Percentiles rank a stretch among this genome's conserved stretches.
Conservation (phyloP, 2,113 vertebrate genomes). For the Petaurus breviceps region DNA sequence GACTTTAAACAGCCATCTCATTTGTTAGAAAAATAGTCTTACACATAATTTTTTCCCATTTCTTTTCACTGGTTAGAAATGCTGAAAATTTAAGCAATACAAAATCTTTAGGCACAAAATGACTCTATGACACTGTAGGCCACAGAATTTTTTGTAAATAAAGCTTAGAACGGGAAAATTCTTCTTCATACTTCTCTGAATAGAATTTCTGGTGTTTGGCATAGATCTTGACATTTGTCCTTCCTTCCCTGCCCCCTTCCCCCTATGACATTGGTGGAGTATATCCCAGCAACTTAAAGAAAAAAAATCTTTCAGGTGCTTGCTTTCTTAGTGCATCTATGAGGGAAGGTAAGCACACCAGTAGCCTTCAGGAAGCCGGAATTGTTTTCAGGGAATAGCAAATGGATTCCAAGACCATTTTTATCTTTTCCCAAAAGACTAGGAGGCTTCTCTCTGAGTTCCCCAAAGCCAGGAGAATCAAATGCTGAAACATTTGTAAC, state of each 20-base stretch:
- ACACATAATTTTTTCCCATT: background rate
- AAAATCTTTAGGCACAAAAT: background rate
- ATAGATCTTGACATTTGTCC: background rate
- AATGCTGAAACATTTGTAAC: background rate
- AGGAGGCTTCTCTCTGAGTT: background rate
- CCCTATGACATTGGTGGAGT: background rate
- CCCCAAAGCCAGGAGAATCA: background rate
- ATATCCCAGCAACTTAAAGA: background rate
- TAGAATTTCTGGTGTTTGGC: background rate
- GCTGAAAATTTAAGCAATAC: background rate
- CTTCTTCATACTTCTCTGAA: background rate
- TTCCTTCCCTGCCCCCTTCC: no score
- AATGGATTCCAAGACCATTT: background rate
- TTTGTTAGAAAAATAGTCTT: background rate
- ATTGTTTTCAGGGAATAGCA: background rate
- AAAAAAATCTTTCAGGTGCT: background rate
- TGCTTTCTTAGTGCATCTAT: background rate
- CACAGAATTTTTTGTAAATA: background rate
- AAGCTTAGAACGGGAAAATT: background rate
- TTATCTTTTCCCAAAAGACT: background rate
- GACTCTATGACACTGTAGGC: background rate
- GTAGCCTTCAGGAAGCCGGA: background rate
- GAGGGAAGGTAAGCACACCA: background rate
- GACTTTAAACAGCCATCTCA: background rate
- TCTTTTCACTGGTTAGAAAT: background rate